Evolutionary conservation across 2,797 vertebrate genomes (phyloP), one percentile per base, ranked within the genome.

Genomic region (Sebastes kiyomatsui): DNA sequence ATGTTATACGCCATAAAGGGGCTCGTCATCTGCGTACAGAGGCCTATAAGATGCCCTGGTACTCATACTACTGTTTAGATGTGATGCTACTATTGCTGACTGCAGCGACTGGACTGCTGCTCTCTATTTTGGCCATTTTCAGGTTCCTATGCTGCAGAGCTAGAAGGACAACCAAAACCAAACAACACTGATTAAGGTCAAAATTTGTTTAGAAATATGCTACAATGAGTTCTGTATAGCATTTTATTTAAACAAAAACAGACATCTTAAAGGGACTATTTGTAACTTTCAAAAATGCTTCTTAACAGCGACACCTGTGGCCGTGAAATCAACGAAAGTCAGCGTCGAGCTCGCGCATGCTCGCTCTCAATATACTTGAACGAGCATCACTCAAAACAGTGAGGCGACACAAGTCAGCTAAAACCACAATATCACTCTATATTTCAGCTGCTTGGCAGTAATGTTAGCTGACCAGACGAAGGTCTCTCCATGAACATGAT

Each of bases 1-100:
- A 91, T 59, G 94, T 96, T 65, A 94, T 96, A 5, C 93, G 94
- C 18, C 77, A 96, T 65, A 95, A 94, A 86, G 95, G 95, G 6
- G 93, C 94, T 5, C 18, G 68, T 62, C 94, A 95, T 60, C 82
- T 95, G 54, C 90, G 92, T 23, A 95, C 94, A 14, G 70, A 93
- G 35, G 87, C 92, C 32, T 93, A 95, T 77, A 90, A 82, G 55
- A 93, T 95, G 94, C 90, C 94, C 7, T 94, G 95, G 95, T 95
- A 94, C 79, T 75, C 91, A 0, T 95, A 94, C 79, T 69, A 95
- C 86, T 75, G 42, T 62, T 22, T 94, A 58, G 95, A 96, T 83
- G 90, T 95, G 2, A 0, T 93, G 14, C 38, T 92, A 3, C 2
- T 92, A 1, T n/a, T 93, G 5, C 30, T 90, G 66, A 71, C 80